phyloP scores from a whole-genome alignment of 2,113 vertebrate species.

The Raja brachyura region DNA sequence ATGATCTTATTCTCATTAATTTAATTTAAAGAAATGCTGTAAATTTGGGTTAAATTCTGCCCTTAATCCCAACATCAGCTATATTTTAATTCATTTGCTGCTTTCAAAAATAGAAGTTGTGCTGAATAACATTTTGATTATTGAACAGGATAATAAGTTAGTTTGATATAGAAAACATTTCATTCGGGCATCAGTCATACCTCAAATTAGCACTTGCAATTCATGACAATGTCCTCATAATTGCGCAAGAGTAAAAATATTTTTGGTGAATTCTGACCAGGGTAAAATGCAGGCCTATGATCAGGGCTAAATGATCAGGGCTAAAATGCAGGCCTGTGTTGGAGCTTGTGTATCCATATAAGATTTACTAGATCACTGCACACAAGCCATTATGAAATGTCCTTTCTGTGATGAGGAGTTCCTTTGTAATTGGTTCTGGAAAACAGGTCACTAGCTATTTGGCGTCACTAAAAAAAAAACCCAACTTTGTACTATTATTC shows the following conservation, averaged over 20 bases:
- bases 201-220: neutral
- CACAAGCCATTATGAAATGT: neutral
- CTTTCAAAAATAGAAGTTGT: no score
- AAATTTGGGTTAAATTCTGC: no score
- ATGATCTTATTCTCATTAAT: neutral
- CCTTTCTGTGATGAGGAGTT: neutral
- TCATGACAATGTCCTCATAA: neutral
- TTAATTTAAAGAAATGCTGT: no score
- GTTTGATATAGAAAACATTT: neutral
- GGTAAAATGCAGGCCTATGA: neutral
- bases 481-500: neutral
- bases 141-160: neutral
- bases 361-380: neutral
- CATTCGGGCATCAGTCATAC: neutral
- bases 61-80: no score
- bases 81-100: no score
- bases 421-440: neutral
- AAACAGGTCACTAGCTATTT: neutral
- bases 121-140: no score
- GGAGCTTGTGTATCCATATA: neutral
- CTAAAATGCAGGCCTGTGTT: neutral
- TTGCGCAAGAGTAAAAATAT: constrained; percentile 1
- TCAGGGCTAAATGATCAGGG: no score
- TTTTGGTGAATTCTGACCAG: neutral
- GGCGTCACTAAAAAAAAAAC: neutral